Evolutionary conservation across 1,140 invertebrate genomes (phyloP), one percentile per base, ranked within the genome.

Genomic region (Leguminivora glycinivorella): DNA sequence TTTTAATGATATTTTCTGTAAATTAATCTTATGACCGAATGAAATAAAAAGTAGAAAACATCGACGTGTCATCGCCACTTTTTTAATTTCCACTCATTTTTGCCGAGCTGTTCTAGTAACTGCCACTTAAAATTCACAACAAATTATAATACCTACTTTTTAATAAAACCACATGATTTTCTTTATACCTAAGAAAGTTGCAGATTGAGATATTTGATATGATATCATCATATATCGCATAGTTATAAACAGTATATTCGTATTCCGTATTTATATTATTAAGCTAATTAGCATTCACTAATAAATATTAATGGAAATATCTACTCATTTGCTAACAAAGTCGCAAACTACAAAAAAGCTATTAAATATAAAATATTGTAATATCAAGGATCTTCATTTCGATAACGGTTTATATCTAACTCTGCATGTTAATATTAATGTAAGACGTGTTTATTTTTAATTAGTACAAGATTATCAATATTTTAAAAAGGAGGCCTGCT

Each of bases 231-330:
- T 58, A 63, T 17, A 43, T 14, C 12, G 10, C 14, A 17, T 9
- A 29, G 58, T 19, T 29, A 31, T 29, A 31, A 60, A 29, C 5
- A 63, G 12, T 7, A 19, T 34, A 63, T 63, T 63, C 17, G n/a
- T 31, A 63, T 63, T 26, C 56, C 25, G 26, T 63, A 34, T 63
- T 63, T 63, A 22, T 63, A 29, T 17, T 63, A 63, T n/a, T 31
- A 22, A 63, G 58, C 17, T 31, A 63, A 63, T 63, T 63, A 63
- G 26, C 17, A 63, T 63, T 31, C 58, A 63, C 14, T 17, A 31
- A 63, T 63, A 63, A 63, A 63, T 63, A 63, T 63, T 63, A 29
- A 63, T 63, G 34, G 58, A 63, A 31, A 63, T 63, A 29, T 63
- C 26, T 17, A 63, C 29, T 52, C 17, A 52, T 22, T 47, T 22